Evolutionary conservation across 35 echinoderm and acorn worm species (phyloP).

Genomic region (Amphiura filiformis): DNA sequence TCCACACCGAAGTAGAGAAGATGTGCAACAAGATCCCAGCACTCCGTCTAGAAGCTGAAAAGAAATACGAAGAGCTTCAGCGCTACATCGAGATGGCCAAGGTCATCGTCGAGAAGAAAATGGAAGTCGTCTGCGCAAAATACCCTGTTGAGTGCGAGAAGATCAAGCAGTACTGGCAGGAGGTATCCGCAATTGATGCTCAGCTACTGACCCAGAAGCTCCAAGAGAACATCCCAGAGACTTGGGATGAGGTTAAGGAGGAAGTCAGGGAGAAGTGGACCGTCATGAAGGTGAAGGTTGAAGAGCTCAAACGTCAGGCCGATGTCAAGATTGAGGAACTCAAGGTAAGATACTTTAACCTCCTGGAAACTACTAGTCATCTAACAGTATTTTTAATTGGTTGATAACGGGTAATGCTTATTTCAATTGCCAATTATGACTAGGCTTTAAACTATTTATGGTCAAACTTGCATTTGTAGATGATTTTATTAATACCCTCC

Average conservation of each 20-base stretch:
- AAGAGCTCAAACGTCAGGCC: not conserved
- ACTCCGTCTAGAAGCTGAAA: not conserved
- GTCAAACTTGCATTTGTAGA: no score
- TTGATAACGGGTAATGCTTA: no score
- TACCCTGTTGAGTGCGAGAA: not conserved
- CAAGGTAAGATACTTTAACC: not conserved
- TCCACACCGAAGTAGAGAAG: not conserved
- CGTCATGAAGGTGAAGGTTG: conserved; percentile 11
- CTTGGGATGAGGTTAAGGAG: not conserved
- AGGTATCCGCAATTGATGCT: not conserved
- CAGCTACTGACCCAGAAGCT: not conserved
- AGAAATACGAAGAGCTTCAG: conserved; percentile 34
- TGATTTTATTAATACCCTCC: no score
- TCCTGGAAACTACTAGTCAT: no score
- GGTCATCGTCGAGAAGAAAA: not conserved
- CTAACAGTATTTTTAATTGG: no score
- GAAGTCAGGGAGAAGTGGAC: conserved; percentile 9
- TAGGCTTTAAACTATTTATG: no score
- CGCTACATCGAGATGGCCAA: conserved; percentile 26
- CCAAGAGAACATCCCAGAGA: not conserved
- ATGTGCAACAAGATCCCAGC: not conserved
- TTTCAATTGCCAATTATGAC: no score
- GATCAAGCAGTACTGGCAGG: not conserved
- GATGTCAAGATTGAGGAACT: conserved; percentile 12
- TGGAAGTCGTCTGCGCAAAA: not conserved